Percentiles rank a stretch among this genome's conserved stretches.
These are phyloP conservation scores for Vesta saturnalis DNA, from an alignment of 2,888 invertebrate species.

Conservation along the genomic window DNA sequence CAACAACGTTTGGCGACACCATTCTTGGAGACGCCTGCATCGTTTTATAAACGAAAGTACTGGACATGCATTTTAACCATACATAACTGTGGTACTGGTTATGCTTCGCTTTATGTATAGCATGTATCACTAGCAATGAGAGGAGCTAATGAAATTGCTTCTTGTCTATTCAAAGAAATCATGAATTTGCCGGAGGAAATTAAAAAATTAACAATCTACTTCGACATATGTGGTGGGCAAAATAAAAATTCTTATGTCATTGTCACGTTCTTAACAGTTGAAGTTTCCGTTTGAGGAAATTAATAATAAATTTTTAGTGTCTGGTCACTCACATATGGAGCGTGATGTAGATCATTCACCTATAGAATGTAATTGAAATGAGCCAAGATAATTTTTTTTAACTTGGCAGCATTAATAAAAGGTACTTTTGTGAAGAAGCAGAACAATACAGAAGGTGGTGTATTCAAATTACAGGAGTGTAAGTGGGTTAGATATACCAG, in stretches of 20 bases:
- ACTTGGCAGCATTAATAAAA: too few species aligned
- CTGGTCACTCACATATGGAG: too few species aligned
- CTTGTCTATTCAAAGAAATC: background rate
- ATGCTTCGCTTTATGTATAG: slow-evolving; percentile 9
- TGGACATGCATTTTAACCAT: slow-evolving; percentile 6
- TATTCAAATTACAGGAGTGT: background rate
- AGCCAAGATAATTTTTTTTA: too few species aligned
- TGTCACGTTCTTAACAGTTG: too few species aligned
- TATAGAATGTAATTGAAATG: too few species aligned
- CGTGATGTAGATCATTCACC: too few species aligned
- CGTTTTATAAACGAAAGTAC: slow-evolving; percentile 3
- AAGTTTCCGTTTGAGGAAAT: too few species aligned
- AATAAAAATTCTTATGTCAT: background rate
- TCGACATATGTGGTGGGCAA: background rate
- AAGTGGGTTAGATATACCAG: background rate
- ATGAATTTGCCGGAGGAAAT: background rate
- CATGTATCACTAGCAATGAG: slow-evolving; percentile 10
- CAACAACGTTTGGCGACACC: background rate
- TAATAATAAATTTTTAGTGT: too few species aligned
- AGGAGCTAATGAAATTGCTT: slow-evolving; percentile 12
- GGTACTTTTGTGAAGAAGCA: background rate
- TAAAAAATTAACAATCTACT: background rate
- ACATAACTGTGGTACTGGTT: background rate
- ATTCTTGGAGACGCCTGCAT: background rate
- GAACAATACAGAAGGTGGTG: background rate